Percentiles rank a stretch among this genome's conserved stretches.
Evolutionary conservation across 1,140 invertebrate species (phyloP).

Genomic region (Hormaphis cornu): DNA sequence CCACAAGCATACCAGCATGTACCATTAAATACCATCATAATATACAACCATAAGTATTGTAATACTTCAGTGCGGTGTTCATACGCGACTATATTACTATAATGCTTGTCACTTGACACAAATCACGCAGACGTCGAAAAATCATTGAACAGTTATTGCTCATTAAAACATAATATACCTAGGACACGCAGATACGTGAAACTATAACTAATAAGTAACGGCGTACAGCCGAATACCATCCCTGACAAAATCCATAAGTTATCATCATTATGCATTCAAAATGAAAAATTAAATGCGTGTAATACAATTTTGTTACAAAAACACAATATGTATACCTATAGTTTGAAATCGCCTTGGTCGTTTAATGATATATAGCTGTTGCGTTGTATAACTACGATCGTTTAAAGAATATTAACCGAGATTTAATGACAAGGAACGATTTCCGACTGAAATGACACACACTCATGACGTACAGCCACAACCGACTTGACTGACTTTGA

Average conservation of each 20-base stretch:
- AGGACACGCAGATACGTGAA: too few relatives aligned
- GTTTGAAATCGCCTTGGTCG: background rate
- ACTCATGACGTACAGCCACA: background rate
- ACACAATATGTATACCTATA: background rate
- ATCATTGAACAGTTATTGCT: background rate
- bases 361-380: too few relatives aligned
- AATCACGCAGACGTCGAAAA: background rate
- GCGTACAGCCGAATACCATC: background rate
- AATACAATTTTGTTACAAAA: background rate
- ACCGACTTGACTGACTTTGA: conserved; percentile 5
- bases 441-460: conserved; percentile 6
- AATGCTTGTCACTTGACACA: background rate
- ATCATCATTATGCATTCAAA: background rate
- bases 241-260: background rate
- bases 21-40: too few relatives aligned
- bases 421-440: conserved; percentile 22
- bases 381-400: background rate
- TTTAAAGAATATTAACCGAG: conserved; percentile 20
- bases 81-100: background rate
- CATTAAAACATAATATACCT: too few relatives aligned
- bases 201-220: too few relatives aligned
- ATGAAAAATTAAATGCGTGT: conserved; percentile 9
- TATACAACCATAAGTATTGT: too few relatives aligned
- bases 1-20: too few relatives aligned
- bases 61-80: background rate